Base-by-base conservation (phyloP, 2,888 invertebrate genomes). In the Drepana falcataria region DNA sequence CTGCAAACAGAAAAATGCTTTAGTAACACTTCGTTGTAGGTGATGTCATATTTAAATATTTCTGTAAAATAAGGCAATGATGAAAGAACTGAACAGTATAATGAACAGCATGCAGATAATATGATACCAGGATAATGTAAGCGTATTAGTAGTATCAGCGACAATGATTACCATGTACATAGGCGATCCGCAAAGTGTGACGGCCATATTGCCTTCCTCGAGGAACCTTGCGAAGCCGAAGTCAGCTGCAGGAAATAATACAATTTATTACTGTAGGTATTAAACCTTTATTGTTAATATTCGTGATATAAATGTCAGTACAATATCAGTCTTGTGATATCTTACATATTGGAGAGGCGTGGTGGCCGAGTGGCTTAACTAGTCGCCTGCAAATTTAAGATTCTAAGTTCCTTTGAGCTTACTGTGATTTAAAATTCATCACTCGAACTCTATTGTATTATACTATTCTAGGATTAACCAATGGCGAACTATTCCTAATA, bases 181-280 rank as follows among this genome's bases (percentile, higher is more conserved):
- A 9, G 99, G 99, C 51, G 99, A 99, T 51, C 99, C 99, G 87
- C 99, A 99, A 48, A 99, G 92, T 41, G 99, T 99, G 60, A 98
- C 99, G 55, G 99, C 99, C 99, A 99, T 99, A 55, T 98, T 98
- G 61, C 99, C 99, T 82, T 99, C 99, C 88, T 97, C 96, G 51
- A 99, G 93, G 88, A 99, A 99, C 81, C 99, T 93, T 54, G 99
- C 99, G 91, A 99, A 99, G 53, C 99, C 99, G 92, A 99, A 99
- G 92, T 99, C 99, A 78, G 99, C 99, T 96, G 85, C 44, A 9
- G 44, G 9, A 9, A 44, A 44, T 44, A 56, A 58, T 58, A 68
- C 68, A 59, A 58, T 52, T 61, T 56, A 48, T 61, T 55, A 60
- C 52, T 55, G 48, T 54, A 52, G 55, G 55, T 55, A 59, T 51